These are phyloP conservation scores for Plagodis dolabraria DNA, from an alignment of 2,888 invertebrate species.

Conservation along the genomic window DNA sequence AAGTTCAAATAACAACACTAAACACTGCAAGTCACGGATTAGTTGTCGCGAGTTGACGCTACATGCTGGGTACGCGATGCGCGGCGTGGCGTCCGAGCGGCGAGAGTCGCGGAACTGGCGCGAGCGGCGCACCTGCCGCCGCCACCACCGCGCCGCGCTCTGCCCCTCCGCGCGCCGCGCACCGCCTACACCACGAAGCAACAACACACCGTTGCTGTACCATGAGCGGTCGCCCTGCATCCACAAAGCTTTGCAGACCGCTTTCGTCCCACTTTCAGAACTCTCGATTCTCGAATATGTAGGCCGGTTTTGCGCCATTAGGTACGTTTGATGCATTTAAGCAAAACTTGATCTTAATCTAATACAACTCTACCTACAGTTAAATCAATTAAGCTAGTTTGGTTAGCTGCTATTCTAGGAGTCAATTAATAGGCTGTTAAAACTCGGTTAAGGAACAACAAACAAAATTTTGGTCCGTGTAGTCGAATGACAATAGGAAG, in stretches of 20 bases:
- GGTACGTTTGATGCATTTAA: conserved; percentile 24
- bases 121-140: conserved; percentile 67
- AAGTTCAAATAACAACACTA: conserved; percentile 57
- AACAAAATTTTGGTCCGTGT: conserved; percentile 40
- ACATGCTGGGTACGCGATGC: conserved; percentile 60
- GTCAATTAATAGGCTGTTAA: conserved; percentile 17
- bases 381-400: too few relatives aligned
- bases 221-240: conserved; percentile 66
- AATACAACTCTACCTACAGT: conserved; percentile 3
- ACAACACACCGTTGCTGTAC: conserved; percentile 76
- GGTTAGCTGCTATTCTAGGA: not conserved
- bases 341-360: conserved; percentile 17
- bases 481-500: conserved; percentile 46
- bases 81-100: conserved; percentile 68
- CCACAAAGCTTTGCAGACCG: conserved; percentile 62
- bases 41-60: conserved; percentile 57
- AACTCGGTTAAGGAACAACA: conserved; percentile 25
- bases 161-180: conserved; percentile 55
- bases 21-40: conserved; percentile 52
- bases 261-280: conserved; percentile 71
- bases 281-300: conserved; percentile 45
- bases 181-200: conserved; percentile 71
- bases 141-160: conserved; percentile 38
- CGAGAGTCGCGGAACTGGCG: conserved; percentile 77
- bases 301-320: conserved; percentile 36